Percentiles rank a stretch among this genome's conserved stretches.
Evolutionary conservation across 2,888 invertebrate species (phyloP).

Genomic region (Pelosia muscerda): DNA sequence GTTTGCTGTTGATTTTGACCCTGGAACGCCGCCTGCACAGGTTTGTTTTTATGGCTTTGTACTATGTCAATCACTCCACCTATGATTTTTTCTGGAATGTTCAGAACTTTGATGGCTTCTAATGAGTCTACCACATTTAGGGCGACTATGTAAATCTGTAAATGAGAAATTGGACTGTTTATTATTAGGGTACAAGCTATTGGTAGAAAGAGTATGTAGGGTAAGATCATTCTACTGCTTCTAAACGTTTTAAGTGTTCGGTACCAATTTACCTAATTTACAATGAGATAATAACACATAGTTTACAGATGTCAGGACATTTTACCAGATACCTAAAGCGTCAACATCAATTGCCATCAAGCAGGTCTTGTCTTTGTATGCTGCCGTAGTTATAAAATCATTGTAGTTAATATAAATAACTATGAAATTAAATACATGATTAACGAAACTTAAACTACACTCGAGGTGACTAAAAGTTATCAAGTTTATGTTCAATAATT

Average conservation of each 20-base stretch:
- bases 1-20: slow-evolving; percentile 45
- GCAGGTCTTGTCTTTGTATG: too few relatives aligned
- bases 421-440: too few relatives aligned
- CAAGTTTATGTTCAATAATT: too few relatives aligned
- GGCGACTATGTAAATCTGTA: slow-evolving; percentile 58
- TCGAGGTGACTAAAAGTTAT: too few relatives aligned
- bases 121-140: slow-evolving; percentile 48
- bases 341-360: too few relatives aligned
- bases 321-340: too few relatives aligned
- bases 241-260: background rate
- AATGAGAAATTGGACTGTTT: slow-evolving; percentile 15
- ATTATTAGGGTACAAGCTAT: background rate
- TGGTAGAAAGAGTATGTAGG: background rate
- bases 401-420: too few relatives aligned
- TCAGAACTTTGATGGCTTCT: slow-evolving; percentile 63
- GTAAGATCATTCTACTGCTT: too few relatives aligned
- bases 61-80: slow-evolving; percentile 82
- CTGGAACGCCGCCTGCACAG: slow-evolving; percentile 38
- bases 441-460: too few relatives aligned
- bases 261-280: background rate
- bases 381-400: too few relatives aligned
- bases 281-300: too few relatives aligned
- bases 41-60: slow-evolving; percentile 79
- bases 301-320: too few relatives aligned
- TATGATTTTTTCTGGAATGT: slow-evolving; percentile 80